phyloP scores from a whole-genome alignment of 2,113 vertebrate species.

The Oncorhynchus gorbuscha region DNA sequence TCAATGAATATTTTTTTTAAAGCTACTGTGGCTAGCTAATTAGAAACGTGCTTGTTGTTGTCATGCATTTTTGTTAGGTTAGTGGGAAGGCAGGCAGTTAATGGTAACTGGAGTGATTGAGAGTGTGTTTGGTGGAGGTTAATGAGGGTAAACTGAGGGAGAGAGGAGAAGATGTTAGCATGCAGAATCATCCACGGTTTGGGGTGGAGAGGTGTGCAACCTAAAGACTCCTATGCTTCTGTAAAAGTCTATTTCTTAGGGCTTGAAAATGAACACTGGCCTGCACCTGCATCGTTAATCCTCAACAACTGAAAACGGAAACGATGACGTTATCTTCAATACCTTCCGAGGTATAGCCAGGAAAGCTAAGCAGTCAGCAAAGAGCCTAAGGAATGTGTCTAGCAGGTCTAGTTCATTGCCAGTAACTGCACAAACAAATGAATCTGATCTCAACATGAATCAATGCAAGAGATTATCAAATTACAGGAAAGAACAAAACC shows the following conservation, averaged over 20 bases:
- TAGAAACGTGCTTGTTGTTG: neutral
- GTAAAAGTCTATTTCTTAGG: neutral
- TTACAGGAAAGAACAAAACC: neutral
- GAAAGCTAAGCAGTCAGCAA: neutral
- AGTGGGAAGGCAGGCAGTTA: neutral
- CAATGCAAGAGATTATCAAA: neutral
- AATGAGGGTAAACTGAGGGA: neutral
- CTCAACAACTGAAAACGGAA: neutral
- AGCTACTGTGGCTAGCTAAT: neutral
- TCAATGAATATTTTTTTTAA: neutral
- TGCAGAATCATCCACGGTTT: neutral
- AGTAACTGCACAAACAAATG: neutral
- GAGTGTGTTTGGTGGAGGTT: neutral
- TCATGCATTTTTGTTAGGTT: neutral
- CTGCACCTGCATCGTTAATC: neutral
- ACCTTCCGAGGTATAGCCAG: neutral
- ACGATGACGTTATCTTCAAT: neutral
- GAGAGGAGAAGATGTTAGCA: neutral
- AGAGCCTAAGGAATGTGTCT: neutral
- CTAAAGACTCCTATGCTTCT: neutral
- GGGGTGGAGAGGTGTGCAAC: neutral
- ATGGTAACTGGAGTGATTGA: neutral
- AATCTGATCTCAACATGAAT: neutral
- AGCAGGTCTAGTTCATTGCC: neutral
- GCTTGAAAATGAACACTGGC: neutral